phyloP scores from a whole-genome alignment of 2,888 invertebrate species.

The Cosmopolites sordidus region DNA sequence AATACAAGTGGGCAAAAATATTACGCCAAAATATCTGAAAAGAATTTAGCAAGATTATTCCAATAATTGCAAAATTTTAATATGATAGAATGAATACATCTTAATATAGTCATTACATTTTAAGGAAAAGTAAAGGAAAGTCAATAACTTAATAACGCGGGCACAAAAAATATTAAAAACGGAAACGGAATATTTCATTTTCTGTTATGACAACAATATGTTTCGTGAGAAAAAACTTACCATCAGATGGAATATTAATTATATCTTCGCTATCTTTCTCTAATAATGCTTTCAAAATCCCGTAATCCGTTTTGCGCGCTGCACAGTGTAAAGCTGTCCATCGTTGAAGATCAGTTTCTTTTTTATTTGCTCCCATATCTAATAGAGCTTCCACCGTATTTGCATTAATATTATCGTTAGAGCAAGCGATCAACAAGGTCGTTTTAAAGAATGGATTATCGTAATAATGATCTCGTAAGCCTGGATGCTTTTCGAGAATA shows the following conservation, averaged over 20 bases:
- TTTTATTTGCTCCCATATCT: conserved; percentile 59
- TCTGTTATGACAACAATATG: no score
- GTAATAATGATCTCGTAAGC: conserved; percentile 55
- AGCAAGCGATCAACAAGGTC: conserved; percentile 48
- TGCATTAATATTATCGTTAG: conserved; percentile 54
- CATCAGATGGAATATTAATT: conserved; percentile 12
- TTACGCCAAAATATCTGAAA: no score
- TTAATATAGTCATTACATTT: no score
- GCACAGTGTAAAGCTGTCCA: conserved; percentile 66
- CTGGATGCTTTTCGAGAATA: conserved; percentile 50
- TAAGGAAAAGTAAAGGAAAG: no score
- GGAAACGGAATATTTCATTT: no score
- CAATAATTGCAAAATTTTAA: no score
- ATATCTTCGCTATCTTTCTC: conserved; percentile 35
- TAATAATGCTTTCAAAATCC: conserved; percentile 51
- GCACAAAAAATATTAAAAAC: no score
- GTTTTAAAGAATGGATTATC: conserved; percentile 54
- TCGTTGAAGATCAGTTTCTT: conserved; percentile 50
- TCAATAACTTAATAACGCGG: no score
- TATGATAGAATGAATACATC: no score
- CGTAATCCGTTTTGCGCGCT: conserved; percentile 50
- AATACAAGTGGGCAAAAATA: no score
- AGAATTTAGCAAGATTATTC: no score
- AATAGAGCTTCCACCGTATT: conserved; percentile 58
- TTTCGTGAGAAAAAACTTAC: no score